Evolutionary conservation across 2,888 invertebrate species (phyloP).

Genomic region (Phytoseiulus persimilis): DNA sequence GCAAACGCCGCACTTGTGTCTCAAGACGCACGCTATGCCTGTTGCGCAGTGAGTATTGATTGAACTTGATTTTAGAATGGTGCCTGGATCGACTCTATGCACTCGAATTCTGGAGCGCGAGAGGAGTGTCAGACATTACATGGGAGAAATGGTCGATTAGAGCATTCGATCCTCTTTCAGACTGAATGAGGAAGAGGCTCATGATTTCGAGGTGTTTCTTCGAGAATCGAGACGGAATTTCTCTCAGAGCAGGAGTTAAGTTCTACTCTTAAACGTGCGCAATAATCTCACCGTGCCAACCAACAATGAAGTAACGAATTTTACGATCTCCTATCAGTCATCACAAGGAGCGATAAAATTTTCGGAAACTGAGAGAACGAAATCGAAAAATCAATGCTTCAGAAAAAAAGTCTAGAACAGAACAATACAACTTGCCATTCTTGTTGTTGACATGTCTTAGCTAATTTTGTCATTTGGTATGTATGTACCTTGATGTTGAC

Average conservation of each 20-base stretch:
- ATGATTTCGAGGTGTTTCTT: neutral
- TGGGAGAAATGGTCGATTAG: neutral
- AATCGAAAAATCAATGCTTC: neutral
- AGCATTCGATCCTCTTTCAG: neutral
- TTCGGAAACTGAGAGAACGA: neutral
- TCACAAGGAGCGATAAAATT: neutral
- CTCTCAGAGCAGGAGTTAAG: neutral
- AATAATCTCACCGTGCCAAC: neutral
- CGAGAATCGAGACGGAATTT: neutral
- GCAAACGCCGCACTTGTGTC: neutral
- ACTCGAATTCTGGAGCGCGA: too few species aligned
- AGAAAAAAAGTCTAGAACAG: neutral
- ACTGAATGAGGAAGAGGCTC: conserved; percentile 23
- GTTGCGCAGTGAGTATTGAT: neutral
- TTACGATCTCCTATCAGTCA: neutral
- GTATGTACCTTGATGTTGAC: neutral
- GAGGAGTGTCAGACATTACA: too few species aligned
- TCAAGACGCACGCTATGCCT: neutral
- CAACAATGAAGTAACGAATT: neutral
- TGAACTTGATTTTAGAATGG: too few species aligned
- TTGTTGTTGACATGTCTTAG: neutral
- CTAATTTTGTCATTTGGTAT: neutral
- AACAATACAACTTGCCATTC: neutral
- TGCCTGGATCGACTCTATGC: too few species aligned
- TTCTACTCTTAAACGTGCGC: neutral